Evolutionary conservation across 2,797 vertebrate species (phyloP), one percentile per base, ranked within the genome.

Genomic region (Sebastes trivittatus): DNA sequence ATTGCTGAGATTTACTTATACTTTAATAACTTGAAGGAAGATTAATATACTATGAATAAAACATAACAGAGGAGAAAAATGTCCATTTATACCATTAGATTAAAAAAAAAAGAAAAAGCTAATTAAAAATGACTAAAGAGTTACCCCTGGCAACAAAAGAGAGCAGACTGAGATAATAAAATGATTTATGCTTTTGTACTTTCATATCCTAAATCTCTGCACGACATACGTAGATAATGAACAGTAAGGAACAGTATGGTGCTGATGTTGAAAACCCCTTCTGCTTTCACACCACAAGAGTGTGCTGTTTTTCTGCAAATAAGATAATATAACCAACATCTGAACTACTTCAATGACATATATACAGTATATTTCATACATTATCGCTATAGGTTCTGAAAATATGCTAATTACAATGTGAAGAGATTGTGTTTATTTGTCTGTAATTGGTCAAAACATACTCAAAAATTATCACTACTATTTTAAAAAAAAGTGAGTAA

Each of bases 281-380:
- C 13, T 46, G 29, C 23, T 58, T 60, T 76, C 6, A 4, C 6
- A 63, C 84, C 90, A 92, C 77, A 20, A 75, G 88, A 61, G 69
- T 54, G 76, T 54, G 2, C 76, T 67, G 69, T 85, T 68, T 64
- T 11, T 4, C 60, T 81, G 22, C 16, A 23, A 49, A 65, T n/a
- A 23, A 25, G 38, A 42, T 7, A 42, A 42, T 42, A 16, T 34
- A 23, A 46, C 61, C 32, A 22, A 30, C 11, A 22, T n/a, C 38
- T 46, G 22, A 61, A 59, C 8, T 4, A 4, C 54, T 29, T 16
- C 27, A 62, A 1, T 52, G 18, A 30, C 13, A 9, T 7, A n/a
- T 38, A 52, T 8, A 23, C 20, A 36, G 13, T 32, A 3, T 10
- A n/a, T 20, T n/a, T 42, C 20, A 64, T 10, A 2, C 25, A 38